These are phyloP conservation scores for Clusia tigrina DNA, from an alignment of 2,888 invertebrate genomes.

Conservation along the genomic window DNA sequence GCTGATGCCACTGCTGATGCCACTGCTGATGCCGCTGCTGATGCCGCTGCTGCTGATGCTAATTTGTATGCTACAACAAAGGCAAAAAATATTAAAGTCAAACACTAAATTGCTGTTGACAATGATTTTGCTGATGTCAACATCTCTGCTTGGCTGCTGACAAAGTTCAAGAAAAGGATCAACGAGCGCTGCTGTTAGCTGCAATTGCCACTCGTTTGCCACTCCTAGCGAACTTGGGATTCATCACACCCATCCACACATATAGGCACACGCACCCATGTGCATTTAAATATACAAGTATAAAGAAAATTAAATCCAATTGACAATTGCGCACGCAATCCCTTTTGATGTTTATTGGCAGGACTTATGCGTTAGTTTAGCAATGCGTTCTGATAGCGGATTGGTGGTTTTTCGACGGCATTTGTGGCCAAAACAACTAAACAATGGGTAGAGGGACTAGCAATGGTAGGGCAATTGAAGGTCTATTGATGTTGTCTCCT, in stretches of 20 bases:
- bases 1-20: too few species aligned
- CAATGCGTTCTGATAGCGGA: background rate
- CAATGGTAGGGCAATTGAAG: too few species aligned
- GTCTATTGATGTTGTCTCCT: too few species aligned
- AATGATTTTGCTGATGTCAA: slow-evolving; percentile 26
- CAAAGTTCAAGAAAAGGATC: background rate
- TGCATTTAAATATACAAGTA: background rate
- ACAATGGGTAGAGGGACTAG: too few species aligned
- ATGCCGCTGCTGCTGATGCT: too few species aligned
- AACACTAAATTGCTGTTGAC: slow-evolving; percentile 18
- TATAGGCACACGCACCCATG: background rate
- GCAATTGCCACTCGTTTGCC: slow-evolving; percentile 21
- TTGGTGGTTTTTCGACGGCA: background rate
- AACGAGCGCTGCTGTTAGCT: slow-evolving; percentile 6
- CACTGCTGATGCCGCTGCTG: too few species aligned
- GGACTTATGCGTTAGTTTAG: too few species aligned
- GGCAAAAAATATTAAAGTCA: slow-evolving; percentile 12
- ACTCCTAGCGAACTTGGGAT: slow-evolving; percentile 20
- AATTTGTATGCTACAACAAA: slow-evolving; percentile 10
- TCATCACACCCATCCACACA: slow-evolving; percentile 13
- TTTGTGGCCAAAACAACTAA: too few species aligned
- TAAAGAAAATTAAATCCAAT: background rate
- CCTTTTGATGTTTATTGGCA: too few species aligned
- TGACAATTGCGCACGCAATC: background rate
- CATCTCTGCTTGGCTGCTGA: background rate